Evolutionary conservation across 2,888 invertebrate species (phyloP).

Genomic region (Nezara viridula): DNA sequence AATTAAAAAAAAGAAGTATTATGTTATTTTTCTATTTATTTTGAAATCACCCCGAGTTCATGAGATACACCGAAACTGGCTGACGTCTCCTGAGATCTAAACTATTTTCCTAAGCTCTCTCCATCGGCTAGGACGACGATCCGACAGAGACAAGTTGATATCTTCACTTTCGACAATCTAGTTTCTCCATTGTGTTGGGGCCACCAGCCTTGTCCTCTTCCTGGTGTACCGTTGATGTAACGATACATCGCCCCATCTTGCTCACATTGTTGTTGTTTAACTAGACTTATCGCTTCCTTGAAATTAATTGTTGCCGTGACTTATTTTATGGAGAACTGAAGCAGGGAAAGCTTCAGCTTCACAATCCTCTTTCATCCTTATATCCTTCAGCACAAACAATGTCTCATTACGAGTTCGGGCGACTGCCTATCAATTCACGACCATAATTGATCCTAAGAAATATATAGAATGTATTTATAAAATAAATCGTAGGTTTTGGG

Average conservation of each 20-base stretch:
- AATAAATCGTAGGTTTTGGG: too few relatives aligned
- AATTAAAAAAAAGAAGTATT: too few relatives aligned
- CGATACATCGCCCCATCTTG: conserved; percentile 15
- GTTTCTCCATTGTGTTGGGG: conserved; percentile 37
- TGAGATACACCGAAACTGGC: too few relatives aligned
- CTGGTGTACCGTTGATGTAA: conserved; percentile 19
- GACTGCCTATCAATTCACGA: too few relatives aligned
- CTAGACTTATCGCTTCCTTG: conserved; percentile 32
- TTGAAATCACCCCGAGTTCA: too few relatives aligned
- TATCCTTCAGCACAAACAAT: neutral
- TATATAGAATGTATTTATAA: too few relatives aligned
- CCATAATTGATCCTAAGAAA: too few relatives aligned
- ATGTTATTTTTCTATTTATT: too few relatives aligned
- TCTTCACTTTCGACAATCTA: conserved; percentile 48
- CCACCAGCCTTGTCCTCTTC: neutral
- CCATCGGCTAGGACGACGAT: neutral
- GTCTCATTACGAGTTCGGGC: too few relatives aligned
- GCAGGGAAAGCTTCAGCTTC: neutral
- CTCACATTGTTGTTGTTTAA: conserved; percentile 33
- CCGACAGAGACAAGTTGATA: neutral
- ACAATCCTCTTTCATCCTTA: neutral
- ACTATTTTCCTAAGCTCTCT: too few relatives aligned
- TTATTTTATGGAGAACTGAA: conserved; percentile 7
- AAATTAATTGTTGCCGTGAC: conserved; percentile 2
- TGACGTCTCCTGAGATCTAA: too few relatives aligned